Evolutionary conservation across 2,797 vertebrate genomes (phyloP), one percentile per base, ranked within the genome.

Genomic region (Paedocypris micromegethes): DNA sequence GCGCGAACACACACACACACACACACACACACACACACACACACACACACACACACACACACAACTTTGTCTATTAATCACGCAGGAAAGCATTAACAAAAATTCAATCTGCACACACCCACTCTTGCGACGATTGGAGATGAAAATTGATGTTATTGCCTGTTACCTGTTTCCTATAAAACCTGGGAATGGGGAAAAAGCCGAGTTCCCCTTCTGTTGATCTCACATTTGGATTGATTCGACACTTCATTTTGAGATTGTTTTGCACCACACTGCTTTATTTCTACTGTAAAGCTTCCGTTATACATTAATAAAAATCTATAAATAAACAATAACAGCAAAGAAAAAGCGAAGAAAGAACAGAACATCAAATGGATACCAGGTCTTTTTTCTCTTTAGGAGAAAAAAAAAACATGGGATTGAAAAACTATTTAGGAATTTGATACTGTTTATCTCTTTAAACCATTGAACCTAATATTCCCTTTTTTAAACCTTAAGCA

Each of bases 51-150:
- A 23, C 23, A 23, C 57, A 5, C 41, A 64, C 67, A 61, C 46
- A 56, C 58, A 50, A 68, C 40, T 58, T 54, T 67, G 9, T 55
- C 57, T 68, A 57, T 56, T 58, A 50, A 74, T 70, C 53, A 65
- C 8, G 60, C 52, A 38, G 57, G 59, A 48, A 70, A 40, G 68
- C 64, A 68, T 68, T 64, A 71, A 68, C 58, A 62, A 72, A 41
- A 48, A 56, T 54, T 70, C 44, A 43, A 53, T 57, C 67, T 73
- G 63, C 50, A 48, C 46, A 66, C 57, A 63, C 62, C 57, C 58
- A 73, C 70, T 37, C 57, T 44, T 72, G 49, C 56, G 47, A 58
- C 23, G 49, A 59, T 60, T 54, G 48, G 46, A 58, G 55, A 72
- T 51, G 50, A 44, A 46, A 38, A 52, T 38, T 23, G 45, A 23